Conservation (phyloP, 2,113 vertebrate genomes). For the Pseudorasbora parva region DNA sequence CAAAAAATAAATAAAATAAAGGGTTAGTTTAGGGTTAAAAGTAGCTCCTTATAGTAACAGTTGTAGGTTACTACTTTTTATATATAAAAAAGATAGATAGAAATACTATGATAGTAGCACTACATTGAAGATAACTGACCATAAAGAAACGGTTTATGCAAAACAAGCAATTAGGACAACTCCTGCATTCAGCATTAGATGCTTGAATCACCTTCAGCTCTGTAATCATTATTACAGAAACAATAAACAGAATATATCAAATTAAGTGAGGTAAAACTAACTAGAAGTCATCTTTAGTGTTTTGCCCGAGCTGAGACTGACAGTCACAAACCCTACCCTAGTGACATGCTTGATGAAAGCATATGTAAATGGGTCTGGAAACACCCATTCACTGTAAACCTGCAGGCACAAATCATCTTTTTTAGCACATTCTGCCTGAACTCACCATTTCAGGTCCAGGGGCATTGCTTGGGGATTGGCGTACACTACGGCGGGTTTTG, state of each 20-base stretch:
- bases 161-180: constrained; percentile 68
- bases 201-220: neutral
- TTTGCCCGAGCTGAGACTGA: no score
- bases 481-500: constrained; percentile 62
- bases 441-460: constrained; percentile 70
- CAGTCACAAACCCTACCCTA: neutral
- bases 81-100: neutral
- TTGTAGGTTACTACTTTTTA: no score
- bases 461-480: constrained; percentile 46
- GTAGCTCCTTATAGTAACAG: no score
- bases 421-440: constrained; percentile 10
- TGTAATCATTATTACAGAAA: neutral
- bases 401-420: neutral
- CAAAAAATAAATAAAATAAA: no score
- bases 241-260: neutral
- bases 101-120: neutral
- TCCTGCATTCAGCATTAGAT: constrained; percentile 14
- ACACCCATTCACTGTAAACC: constrained; percentile 7
- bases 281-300: neutral
- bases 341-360: neutral
- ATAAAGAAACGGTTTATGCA: constrained; percentile 42
- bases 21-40: no score
- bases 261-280: neutral
- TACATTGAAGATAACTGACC: constrained; percentile 4
- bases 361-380: neutral